These are phyloP conservation scores for Litoditis marina DNA, from an alignment of 2,888 invertebrate species.

Conservation along the genomic window DNA sequence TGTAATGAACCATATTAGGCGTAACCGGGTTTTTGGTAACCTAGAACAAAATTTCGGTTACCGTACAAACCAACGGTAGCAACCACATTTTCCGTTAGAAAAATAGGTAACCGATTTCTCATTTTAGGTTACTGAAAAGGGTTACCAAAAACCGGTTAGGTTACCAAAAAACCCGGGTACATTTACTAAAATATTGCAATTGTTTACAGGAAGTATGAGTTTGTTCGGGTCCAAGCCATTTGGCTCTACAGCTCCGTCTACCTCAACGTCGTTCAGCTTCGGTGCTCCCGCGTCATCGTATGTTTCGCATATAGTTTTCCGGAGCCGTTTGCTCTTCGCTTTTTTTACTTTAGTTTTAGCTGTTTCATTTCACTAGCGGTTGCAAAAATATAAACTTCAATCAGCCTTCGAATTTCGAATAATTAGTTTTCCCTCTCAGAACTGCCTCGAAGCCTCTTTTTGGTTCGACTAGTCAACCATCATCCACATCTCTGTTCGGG, in stretches of 20 bases:
- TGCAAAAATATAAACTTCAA: neutral
- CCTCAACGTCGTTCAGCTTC: slow-evolving; percentile 9
- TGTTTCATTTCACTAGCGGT: neutral
- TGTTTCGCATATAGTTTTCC: neutral
- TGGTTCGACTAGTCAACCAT: neutral
- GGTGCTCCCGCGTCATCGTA: slow-evolving; percentile 1
- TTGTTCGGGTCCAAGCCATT: slow-evolving; percentile 13
- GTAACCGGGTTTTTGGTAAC: too few relatives aligned
- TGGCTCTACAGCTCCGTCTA: slow-evolving; percentile 1
- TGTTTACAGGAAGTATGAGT: too few relatives aligned
- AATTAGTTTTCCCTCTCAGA: slow-evolving; percentile 3
- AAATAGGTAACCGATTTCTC: too few relatives aligned
- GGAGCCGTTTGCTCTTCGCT: neutral
- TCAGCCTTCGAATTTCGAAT: too few relatives aligned
- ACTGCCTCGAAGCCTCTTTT: slow-evolving; percentile 6
- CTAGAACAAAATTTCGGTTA: too few relatives aligned
- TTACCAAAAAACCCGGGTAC: too few relatives aligned
- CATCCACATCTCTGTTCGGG: slow-evolving; percentile 3
- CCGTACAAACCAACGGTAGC: too few relatives aligned
- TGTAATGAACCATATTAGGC: too few relatives aligned
- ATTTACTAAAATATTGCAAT: too few relatives aligned
- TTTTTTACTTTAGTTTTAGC: neutral
- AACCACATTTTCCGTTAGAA: too few relatives aligned
- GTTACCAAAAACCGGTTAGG: too few relatives aligned
- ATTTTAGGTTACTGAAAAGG: too few relatives aligned